These are phyloP conservation scores for Argya squamiceps DNA, from an alignment of 2,797 vertebrate genomes.

Conservation along the genomic window DNA sequence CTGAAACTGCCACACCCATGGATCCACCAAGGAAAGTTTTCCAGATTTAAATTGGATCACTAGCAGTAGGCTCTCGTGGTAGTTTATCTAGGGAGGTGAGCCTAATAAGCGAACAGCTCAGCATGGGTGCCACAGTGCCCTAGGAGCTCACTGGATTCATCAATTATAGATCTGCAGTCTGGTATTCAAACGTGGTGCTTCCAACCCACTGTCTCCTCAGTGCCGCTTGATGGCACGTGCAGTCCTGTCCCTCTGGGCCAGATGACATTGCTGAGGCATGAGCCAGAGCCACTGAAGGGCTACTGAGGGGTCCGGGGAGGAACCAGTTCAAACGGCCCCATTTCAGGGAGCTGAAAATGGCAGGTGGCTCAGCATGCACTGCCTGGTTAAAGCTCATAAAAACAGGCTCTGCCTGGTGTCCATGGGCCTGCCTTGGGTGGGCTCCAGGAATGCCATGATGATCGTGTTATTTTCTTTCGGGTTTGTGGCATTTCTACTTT, in stretches of 20 bases:
- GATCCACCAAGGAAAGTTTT: background rate
- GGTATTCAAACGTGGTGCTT: slow-evolving; percentile 24
- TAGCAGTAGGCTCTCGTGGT: background rate
- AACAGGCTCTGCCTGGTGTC: slow-evolving; percentile 17
- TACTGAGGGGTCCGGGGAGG: slow-evolving; percentile 9
- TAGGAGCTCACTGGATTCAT: background rate
- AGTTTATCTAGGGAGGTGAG: background rate
- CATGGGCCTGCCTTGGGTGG: background rate
- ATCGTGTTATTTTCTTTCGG: slow-evolving; percentile 24
- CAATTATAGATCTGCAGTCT: slow-evolving; percentile 32
- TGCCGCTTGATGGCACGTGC: background rate
- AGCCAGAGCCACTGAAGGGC: background rate
- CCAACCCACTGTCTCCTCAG: slow-evolving; percentile 52
- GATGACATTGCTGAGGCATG: slow-evolving; percentile 59
- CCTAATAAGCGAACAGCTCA: background rate
- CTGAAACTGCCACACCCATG: too few relatives aligned
- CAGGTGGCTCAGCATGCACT: slow-evolving; percentile 43
- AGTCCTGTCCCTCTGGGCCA: slow-evolving; percentile 23
- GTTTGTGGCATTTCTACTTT: slow-evolving; percentile 53
- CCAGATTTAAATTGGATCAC: background rate
- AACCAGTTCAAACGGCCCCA: background rate
- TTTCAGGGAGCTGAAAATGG: slow-evolving; percentile 4
- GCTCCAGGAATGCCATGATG: slow-evolving; percentile 47
- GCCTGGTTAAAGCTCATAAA: slow-evolving; percentile 6
- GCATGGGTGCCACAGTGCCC: background rate